These are phyloP conservation scores for Drepana falcataria DNA, from an alignment of 2,888 invertebrate species.

Conservation along the genomic window DNA sequence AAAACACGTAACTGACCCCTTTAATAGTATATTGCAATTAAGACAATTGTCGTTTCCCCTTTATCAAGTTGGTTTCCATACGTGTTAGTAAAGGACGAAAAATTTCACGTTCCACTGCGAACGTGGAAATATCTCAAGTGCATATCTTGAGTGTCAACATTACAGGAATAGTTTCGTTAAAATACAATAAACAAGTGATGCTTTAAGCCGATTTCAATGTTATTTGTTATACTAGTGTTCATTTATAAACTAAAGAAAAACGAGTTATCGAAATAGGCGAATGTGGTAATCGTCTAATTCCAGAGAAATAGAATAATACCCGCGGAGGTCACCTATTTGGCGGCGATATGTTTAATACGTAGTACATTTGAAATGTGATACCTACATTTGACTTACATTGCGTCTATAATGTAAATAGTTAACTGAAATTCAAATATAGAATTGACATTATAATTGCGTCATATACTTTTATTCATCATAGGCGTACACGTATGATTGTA, in stretches of 20 bases:
- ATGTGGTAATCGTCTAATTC: slow-evolving; percentile 68
- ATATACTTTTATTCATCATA: slow-evolving; percentile 4
- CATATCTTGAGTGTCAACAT: slow-evolving; percentile 20
- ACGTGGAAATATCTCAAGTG: background rate
- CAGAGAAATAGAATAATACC: slow-evolving; percentile 58
- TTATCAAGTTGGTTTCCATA: background rate
- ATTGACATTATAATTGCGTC: slow-evolving; percentile 5
- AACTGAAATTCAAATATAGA: slow-evolving; percentile 13
- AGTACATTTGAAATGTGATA: slow-evolving; percentile 33
- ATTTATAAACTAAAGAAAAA: slow-evolving; percentile 60
- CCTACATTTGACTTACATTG: slow-evolving; percentile 30
- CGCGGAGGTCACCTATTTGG: slow-evolving; percentile 46
- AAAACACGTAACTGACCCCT: slow-evolving; percentile 1
- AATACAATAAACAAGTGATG: slow-evolving; percentile 34
- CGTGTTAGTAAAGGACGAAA: background rate
- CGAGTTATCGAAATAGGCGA: slow-evolving; percentile 45
- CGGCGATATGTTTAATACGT: slow-evolving; percentile 27
- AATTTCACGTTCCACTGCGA: background rate
- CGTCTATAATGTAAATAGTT: slow-evolving; percentile 24
- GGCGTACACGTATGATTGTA: no score
- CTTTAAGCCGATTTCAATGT: slow-evolving; percentile 43
- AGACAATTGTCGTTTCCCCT: background rate
- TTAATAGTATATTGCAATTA: background rate
- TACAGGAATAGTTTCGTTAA: slow-evolving; percentile 19
- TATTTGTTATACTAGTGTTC: slow-evolving; percentile 43